Evolutionary conservation across 2,113 vertebrate genomes (phyloP).

Genomic region (Pseudois nayaur): DNA sequence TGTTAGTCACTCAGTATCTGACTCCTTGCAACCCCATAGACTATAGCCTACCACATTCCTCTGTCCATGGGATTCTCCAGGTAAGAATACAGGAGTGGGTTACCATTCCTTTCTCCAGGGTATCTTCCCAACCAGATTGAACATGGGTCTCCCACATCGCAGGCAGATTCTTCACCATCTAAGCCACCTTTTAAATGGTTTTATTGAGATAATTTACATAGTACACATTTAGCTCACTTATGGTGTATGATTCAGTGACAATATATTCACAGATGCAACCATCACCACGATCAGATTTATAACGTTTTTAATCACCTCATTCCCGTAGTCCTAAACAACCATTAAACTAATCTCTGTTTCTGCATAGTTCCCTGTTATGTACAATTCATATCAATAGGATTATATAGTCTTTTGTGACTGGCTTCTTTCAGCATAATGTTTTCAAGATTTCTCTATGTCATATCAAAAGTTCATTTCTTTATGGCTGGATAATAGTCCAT

Average conservation of each 20-base stretch:
- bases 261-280: background rate
- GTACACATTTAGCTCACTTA: background rate
- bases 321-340: background rate
- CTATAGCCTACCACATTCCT: background rate
- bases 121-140: background rate
- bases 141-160: background rate
- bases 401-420: background rate
- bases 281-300: background rate
- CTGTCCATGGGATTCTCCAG: background rate
- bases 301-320: background rate
- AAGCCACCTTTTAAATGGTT: background rate
- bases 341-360: background rate
- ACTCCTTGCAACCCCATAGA: background rate
- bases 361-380: background rate
- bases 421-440: background rate
- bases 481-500: too few species aligned
- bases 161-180: background rate
- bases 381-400: background rate
- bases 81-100: background rate
- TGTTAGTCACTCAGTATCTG: background rate
- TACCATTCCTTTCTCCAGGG: background rate
- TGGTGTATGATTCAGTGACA: background rate
- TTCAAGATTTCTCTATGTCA: background rate
- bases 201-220: background rate
- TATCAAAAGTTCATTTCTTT: background rate